phyloP scores from a whole-genome alignment of 2,113 vertebrate species.

The Pollachius pollachius region DNA sequence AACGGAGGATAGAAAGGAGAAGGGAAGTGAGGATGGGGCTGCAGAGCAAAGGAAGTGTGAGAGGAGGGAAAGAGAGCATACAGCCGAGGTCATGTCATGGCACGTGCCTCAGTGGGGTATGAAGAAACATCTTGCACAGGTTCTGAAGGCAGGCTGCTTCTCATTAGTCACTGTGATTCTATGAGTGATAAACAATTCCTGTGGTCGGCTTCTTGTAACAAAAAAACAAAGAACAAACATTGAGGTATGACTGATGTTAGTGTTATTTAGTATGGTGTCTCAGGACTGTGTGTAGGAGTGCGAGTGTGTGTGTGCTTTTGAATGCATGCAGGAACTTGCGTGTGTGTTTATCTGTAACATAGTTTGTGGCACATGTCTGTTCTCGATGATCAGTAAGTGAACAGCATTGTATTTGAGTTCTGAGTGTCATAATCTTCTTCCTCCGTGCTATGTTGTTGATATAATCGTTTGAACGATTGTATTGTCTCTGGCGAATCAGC shows the following conservation, averaged over 20 bases:
- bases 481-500: no score
- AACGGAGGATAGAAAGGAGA: slow-evolving; percentile 3
- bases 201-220: slow-evolving; percentile 71
- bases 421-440: no score
- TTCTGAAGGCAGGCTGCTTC: slow-evolving; percentile 81
- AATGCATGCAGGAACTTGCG: neutral
- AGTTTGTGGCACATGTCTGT: slow-evolving; percentile 5
- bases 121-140: slow-evolving; percentile 75
- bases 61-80: neutral
- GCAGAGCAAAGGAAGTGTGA: slow-evolving; percentile 6
- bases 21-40: neutral
- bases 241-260: slow-evolving; percentile 3
- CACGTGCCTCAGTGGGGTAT: slow-evolving; percentile 68
- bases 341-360: neutral
- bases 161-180: slow-evolving; percentile 81
- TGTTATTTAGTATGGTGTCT: slow-evolving; percentile 42
- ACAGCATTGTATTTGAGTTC: no score
- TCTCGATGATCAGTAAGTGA: neutral
- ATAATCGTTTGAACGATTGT: no score
- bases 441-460: no score
- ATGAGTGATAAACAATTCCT: slow-evolving; percentile 84
- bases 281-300: slow-evolving; percentile 28
- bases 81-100: slow-evolving; percentile 57
- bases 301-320: neutral
- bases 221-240: slow-evolving; percentile 48